phyloP scores from a whole-genome alignment of 2,113 vertebrate genomes.

The Entosphenus tridentatus region DNA sequence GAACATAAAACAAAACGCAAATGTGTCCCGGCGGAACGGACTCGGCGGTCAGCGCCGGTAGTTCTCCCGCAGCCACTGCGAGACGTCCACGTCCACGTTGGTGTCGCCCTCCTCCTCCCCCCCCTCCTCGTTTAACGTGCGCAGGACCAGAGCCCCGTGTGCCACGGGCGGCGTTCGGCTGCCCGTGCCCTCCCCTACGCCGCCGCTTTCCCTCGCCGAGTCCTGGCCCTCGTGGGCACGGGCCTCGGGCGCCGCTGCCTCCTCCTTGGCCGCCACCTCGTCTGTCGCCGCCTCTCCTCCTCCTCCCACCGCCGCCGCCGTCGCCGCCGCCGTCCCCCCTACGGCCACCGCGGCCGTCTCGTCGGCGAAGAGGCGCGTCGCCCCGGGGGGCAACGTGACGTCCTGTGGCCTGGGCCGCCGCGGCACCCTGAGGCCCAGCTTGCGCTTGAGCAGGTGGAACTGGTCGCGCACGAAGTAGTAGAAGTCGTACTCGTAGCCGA shows the following conservation, averaged over 20 bases:
- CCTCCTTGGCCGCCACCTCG: not conserved
- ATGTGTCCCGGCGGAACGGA: not conserved
- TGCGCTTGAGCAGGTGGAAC: conserved; percentile 76
- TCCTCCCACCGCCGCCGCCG: not conserved
- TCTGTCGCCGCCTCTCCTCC: not conserved
- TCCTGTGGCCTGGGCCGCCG: not conserved
- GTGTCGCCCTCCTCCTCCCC: not conserved
- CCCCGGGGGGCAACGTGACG: not conserved
- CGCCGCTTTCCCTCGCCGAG: not conserved
- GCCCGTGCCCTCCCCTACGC: not conserved
- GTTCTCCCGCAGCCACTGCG: conserved; percentile 2
- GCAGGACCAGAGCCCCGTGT: not conserved
- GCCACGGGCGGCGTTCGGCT: not conserved
- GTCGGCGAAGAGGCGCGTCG: too few relatives aligned
- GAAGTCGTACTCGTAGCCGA: conserved; percentile 86
- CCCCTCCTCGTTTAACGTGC: not conserved
- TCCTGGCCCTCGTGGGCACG: not conserved
- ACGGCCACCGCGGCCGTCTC: not conserved
- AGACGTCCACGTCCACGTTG: not conserved
- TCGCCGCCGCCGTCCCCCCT: not conserved
- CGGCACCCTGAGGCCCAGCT: conserved; percentile 53
- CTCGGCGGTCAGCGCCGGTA: not conserved
- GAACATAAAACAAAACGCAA: not conserved
- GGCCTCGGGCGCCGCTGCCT: not conserved
- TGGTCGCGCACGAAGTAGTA: conserved; percentile 86